Conservation (phyloP, 2,797 vertebrate genomes). For the Darevskia mixta region DNA sequence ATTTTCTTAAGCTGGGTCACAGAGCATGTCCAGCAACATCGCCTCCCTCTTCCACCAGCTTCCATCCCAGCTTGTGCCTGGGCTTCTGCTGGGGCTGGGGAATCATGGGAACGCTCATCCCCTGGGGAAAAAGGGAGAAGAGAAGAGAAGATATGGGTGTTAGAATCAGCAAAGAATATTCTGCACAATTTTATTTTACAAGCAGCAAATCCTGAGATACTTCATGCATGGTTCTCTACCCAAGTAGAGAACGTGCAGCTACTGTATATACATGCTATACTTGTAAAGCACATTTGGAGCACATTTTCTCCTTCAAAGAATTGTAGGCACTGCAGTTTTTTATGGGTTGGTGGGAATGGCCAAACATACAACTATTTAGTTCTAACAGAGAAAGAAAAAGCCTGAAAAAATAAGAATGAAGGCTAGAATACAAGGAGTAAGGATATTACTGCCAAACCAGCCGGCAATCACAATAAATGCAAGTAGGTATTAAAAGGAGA, state of each 20-base stretch:
- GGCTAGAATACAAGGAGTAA: background rate
- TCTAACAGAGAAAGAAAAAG: background rate
- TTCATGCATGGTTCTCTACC: background rate
- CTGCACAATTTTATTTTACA: constrained; percentile 32
- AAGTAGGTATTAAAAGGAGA: background rate
- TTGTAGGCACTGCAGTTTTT: too few species aligned
- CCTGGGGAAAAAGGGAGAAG: constrained; percentile 76
- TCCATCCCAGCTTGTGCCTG: constrained; percentile 82
- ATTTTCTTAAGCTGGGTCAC: constrained; percentile 85
- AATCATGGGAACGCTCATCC: constrained; percentile 89
- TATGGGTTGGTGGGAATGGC: too few species aligned
- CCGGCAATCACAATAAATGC: background rate
- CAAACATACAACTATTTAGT: background rate
- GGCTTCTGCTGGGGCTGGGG: constrained; percentile 85
- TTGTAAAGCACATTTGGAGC: too few species aligned
- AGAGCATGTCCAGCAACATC: constrained; percentile 85
- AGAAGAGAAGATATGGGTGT: background rate
- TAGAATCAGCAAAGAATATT: constrained; percentile 35
- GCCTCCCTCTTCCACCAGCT: constrained; percentile 76
- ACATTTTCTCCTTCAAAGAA: too few species aligned
- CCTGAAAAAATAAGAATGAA: background rate
- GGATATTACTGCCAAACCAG: background rate
- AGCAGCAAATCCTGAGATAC: constrained; percentile 4
- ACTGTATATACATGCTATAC: too few species aligned
- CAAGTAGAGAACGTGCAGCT: background rate